These are phyloP conservation scores for Eumacrocentrus americanus DNA, from an alignment of 2,888 invertebrate species.

Conservation along the genomic window DNA sequence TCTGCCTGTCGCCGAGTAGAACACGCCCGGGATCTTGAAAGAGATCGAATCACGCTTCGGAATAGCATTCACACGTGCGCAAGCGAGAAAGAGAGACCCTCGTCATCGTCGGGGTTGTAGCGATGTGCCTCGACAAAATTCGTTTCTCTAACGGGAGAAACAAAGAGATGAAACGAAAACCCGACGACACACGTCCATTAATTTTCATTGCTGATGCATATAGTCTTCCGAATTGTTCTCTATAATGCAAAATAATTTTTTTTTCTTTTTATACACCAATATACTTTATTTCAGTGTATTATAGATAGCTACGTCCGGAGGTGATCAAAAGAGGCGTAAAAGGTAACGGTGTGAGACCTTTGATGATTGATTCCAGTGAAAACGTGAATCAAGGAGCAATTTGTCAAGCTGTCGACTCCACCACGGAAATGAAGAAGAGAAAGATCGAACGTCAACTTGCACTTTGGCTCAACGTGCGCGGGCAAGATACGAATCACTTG, in stretches of 20 bases:
- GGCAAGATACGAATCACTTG: conserved; percentile 45
- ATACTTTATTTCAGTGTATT: neutral
- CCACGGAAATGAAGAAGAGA: conserved; percentile 33
- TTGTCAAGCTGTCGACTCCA: conserved; percentile 60
- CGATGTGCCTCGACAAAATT: conserved; percentile 23
- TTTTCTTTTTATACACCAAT: neutral
- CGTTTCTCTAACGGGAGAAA: conserved; percentile 18
- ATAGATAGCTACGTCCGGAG: no score
- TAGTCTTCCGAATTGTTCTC: no score
- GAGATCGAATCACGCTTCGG: conserved; percentile 38
- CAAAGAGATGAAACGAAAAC: conserved; percentile 24
- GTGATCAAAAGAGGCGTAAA: no score
- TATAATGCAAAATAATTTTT: neutral
- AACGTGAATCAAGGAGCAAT: conserved; percentile 59
- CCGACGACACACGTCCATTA: conserved; percentile 28
- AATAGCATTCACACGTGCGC: no score
- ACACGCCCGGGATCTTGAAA: conserved; percentile 35
- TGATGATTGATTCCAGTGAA: conserved; percentile 60
- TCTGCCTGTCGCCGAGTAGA: conserved; percentile 51
- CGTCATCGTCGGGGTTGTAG: conserved; percentile 27
- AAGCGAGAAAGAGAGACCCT: conserved; percentile 18
- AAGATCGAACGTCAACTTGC: conserved; percentile 36
- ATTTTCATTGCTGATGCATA: no score
- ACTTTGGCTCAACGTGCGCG: conserved; percentile 24
- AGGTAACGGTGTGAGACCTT: conserved; percentile 11